phyloP scores from a whole-genome alignment of 2,888 invertebrate genomes.

The Syritta pipiens region DNA sequence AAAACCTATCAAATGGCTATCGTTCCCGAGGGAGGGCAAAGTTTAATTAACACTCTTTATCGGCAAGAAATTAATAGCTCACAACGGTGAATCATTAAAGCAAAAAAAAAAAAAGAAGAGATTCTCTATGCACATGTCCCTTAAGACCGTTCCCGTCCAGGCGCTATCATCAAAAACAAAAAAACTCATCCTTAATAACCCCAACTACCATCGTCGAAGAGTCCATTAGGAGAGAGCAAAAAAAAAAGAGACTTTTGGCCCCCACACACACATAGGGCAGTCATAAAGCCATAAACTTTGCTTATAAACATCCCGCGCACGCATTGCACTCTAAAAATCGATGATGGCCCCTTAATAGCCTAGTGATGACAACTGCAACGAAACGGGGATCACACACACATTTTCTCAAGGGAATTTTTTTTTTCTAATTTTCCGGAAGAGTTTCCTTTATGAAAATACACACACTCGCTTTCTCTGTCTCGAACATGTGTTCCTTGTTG shows the following conservation, averaged over 20 bases:
- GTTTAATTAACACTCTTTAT: slow-evolving; percentile 14
- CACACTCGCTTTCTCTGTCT: slow-evolving; percentile 26
- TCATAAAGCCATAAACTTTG: slow-evolving; percentile 41
- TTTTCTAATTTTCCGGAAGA: slow-evolving; percentile 59
- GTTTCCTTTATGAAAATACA: background rate
- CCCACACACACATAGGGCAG: slow-evolving; percentile 30
- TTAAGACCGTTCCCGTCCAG: too few relatives aligned
- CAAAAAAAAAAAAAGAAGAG: too few relatives aligned
- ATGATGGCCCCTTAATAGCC: slow-evolving; percentile 57
- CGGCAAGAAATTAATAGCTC: slow-evolving; percentile 7
- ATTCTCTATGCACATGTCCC: too few relatives aligned
- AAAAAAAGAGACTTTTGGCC: background rate
- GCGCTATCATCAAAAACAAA: too few relatives aligned
- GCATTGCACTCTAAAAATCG: slow-evolving; percentile 15
- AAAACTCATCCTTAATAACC: too few relatives aligned
- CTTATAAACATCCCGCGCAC: slow-evolving; percentile 31
- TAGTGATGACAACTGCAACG: slow-evolving; percentile 61
- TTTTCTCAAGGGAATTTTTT: slow-evolving; percentile 62
- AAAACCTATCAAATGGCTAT: too few relatives aligned
- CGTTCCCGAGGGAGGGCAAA: too few relatives aligned
- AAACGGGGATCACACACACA: slow-evolving; percentile 22
- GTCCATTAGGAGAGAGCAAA: background rate
- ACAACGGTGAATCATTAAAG: too few relatives aligned
- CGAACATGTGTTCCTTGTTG: slow-evolving; percentile 49
- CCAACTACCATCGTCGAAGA: too few relatives aligned